Evolutionary conservation across 1,140 invertebrate genomes (phyloP), one percentile per base, ranked within the genome.

Genomic region (Phenacoccus solenopsis): DNA sequence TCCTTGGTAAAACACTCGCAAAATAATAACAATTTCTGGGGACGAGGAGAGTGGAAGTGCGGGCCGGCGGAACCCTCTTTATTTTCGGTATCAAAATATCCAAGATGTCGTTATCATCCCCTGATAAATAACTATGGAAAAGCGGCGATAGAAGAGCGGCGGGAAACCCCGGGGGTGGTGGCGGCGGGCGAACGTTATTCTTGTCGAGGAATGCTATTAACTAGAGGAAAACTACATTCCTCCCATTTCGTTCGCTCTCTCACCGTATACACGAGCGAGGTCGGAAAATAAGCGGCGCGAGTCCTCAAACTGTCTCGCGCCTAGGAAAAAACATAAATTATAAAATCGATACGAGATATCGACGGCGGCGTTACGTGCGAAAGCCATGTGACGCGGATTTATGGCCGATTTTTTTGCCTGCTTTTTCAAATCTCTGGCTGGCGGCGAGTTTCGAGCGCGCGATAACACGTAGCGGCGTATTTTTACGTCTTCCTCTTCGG

Each of bases 11-110:
- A 13, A 32, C 30, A 7, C 13, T 32, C 30, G 30, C 5, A 32
- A 32, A 32, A 32, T 32, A 32, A 32, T 13, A 32, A 32, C 30
- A 32, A 32, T 32, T 32, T 13, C 5, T 13, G 38, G 38, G 16
- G 13, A 32, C 30, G 5, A n/a, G 12, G 16, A 49, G 16, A n/a
- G 20, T n/a, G 38, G 38, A n/a, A 5, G 38, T 16, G 16, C 30
- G 30, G 30, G 16, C 12, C 2, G 13, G 13, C 20, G 20, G 12
- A 49, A 10, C 38, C 38, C 3, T 10, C 38, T 49, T 49, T 49
- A 49, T 49, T 49, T 49, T 49, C 38, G 38, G 38, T 49, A 49
- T 49, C 38, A 49, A 49, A 49, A 49, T 49, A 49, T 49, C 38
- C 38, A 49, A 49, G 38, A 49, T 49, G 38, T 49, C 38, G 38